phyloP scores from a whole-genome alignment of 2,797 vertebrate genomes.

The Cuniculus paca region DNA sequence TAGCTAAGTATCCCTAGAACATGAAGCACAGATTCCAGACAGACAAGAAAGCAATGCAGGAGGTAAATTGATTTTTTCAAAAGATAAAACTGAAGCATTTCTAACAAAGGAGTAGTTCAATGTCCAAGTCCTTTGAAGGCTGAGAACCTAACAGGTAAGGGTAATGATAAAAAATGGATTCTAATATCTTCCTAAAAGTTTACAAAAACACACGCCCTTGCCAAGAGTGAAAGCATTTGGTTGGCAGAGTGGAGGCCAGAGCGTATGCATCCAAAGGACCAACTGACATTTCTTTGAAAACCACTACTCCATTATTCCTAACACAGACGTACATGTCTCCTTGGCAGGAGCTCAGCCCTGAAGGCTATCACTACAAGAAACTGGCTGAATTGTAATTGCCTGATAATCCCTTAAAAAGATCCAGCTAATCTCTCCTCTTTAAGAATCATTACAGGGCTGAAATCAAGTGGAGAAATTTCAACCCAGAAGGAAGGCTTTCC shows the following conservation, averaged over 20 bases:
- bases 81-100: constrained; percentile 30
- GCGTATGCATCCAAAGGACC: background rate
- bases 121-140: background rate
- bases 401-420: constrained; percentile 20
- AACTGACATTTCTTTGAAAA: constrained; percentile 18
- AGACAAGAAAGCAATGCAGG: background rate
- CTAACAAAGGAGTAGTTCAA: background rate
- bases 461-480: background rate
- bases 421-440: background rate
- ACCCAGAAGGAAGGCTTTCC: background rate
- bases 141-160: background rate
- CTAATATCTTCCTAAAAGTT: background rate
- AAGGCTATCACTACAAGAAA: background rate
- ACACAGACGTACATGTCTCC: background rate
- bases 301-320: background rate
- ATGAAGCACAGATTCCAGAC: background rate
- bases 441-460: background rate
- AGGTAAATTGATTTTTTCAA: background rate
- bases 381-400: background rate
- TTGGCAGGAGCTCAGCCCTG: background rate
- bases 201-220: background rate
- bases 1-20: background rate
- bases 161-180: background rate
- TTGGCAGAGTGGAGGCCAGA: background rate
- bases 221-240: background rate